These are phyloP conservation scores for Chaetophractus vellerosus DNA, from an alignment of 2,797 vertebrate genomes.

Conservation along the genomic window DNA sequence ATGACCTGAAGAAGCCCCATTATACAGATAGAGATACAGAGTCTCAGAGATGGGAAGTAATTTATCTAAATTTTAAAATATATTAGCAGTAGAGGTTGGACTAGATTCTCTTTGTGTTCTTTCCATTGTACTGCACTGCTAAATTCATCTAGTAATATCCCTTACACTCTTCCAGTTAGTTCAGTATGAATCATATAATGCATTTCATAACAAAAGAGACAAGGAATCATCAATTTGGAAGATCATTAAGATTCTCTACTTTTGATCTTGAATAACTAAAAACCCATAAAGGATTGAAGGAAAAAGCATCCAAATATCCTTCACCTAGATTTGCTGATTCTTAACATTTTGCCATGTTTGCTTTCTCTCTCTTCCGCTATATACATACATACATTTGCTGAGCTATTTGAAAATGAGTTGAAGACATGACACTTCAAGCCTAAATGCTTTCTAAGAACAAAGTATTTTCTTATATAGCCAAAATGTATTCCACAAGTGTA, in stretches of 20 bases:
- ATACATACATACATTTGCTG: not conserved
- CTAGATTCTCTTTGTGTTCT: not conserved
- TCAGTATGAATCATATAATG: not conserved
- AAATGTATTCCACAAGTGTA: not conserved
- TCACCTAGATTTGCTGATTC: not conserved
- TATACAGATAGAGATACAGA: not conserved
- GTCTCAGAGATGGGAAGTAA: conserved; percentile 11
- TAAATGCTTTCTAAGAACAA: not conserved
- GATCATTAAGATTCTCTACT: not conserved
- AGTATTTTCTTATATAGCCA: not conserved
- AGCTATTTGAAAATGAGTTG: not conserved
- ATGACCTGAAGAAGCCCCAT: not conserved
- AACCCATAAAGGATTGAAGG: not conserved
- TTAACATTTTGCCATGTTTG: not conserved
- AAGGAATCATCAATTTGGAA: not conserved
- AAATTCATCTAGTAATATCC: not conserved
- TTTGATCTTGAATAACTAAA: conserved; percentile 30
- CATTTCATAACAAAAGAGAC: not conserved
- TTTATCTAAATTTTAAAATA: not conserved
- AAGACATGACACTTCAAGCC: not conserved
- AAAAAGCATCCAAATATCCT: not conserved
- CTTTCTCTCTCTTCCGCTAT: not conserved
- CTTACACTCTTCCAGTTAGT: not conserved
- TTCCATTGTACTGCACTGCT: not conserved
- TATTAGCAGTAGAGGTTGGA: not conserved